A percentile compares a stretch with the other conserved stretches of the same genome.
Evolutionary conservation across 2,113 vertebrate species (phyloP).

Genomic region (Ameiurus melas): DNA sequence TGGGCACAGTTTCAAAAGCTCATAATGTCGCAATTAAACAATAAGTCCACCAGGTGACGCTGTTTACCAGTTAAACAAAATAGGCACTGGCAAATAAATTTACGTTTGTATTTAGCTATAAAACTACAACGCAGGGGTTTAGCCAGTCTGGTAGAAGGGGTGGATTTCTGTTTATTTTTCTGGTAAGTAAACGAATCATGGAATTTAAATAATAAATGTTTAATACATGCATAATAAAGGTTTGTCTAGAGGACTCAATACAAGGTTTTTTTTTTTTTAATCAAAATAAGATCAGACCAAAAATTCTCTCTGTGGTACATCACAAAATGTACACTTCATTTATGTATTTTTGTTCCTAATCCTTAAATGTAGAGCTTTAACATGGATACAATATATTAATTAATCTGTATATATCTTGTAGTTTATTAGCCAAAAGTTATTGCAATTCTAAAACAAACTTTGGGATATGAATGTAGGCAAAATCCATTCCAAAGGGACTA

Average conservation of each 20-base stretch:
- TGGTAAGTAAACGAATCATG: neutral
- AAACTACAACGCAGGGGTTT: neutral
- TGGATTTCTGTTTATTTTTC: neutral
- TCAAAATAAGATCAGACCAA: neutral
- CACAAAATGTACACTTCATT: neutral
- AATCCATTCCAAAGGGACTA: neutral
- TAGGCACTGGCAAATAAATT: no score
- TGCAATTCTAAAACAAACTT: neutral
- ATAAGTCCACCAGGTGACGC: neutral
- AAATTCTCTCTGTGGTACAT: neutral
- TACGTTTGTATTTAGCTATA: neutral
- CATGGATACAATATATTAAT: neutral
- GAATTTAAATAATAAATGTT: neutral
- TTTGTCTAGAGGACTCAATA: neutral
- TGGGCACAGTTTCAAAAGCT: neutral
- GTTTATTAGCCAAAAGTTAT: neutral
- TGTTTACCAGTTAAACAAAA: neutral
- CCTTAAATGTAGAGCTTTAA: neutral
- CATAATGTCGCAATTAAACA: neutral
- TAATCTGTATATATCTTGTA: neutral
- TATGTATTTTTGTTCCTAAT: neutral
- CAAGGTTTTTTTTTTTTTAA: neutral
- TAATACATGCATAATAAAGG: neutral
- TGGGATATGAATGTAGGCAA: neutral
- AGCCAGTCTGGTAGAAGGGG: neutral